Percentiles rank a stretch among this genome's conserved stretches.
phyloP scores from a whole-genome alignment of 1,140 invertebrate genomes.

The Dryas iulia region DNA sequence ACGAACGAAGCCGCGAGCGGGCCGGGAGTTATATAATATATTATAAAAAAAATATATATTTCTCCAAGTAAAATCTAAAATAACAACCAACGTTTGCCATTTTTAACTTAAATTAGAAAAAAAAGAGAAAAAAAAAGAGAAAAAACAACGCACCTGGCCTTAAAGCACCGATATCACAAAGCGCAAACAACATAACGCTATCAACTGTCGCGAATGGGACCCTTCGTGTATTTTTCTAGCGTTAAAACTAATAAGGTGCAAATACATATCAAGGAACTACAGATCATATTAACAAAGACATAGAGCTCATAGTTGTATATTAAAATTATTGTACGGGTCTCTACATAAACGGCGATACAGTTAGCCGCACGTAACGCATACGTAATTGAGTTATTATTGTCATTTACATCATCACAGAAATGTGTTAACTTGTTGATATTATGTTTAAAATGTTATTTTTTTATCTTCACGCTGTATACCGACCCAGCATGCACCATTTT shows the following conservation, averaged over 20 bases:
- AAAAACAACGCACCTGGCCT: not conserved
- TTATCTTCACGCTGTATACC: no score
- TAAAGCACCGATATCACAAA: not conserved
- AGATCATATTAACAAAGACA: not conserved
- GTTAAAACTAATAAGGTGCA: not conserved
- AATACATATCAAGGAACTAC: not conserved
- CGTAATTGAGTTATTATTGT: slow-evolving; percentile 60
- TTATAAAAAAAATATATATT: no score
- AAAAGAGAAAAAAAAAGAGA: not conserved
- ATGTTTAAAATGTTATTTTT: no score
- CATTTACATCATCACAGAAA: slow-evolving; percentile 50
- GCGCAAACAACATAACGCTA: slow-evolving; percentile 16
- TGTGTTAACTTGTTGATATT: not conserved
- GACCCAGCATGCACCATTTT: no score
- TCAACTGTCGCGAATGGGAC: slow-evolving; percentile 25
- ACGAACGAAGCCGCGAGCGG: no score
- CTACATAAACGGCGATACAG: slow-evolving; percentile 61
- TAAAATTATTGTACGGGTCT: not conserved
- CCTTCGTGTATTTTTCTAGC: slow-evolving; percentile 41
- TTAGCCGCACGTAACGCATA: slow-evolving; percentile 59
- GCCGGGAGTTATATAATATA: no score
- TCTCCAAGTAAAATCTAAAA: no score
- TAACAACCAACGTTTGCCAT: no score
- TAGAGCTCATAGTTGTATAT: not conserved
- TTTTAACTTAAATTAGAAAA: no score